Base-by-base conservation (phyloP, 2,797 vertebrate genomes). In the Notamacropus eugenii region DNA sequence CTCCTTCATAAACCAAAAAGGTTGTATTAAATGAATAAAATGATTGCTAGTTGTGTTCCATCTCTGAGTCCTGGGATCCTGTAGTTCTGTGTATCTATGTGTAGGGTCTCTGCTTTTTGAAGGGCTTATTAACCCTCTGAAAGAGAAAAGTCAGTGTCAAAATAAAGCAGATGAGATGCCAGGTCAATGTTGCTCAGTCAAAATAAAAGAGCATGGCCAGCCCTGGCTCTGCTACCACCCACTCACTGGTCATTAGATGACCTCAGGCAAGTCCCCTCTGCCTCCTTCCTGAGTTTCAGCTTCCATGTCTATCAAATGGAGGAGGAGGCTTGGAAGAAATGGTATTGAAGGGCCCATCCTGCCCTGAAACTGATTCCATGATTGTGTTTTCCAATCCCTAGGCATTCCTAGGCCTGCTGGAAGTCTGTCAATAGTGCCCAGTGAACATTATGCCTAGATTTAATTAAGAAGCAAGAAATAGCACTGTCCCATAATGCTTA, bases 401-500 rank as follows among this genome's bases (percentile, higher is more conserved):
- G 31, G 54, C 90, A 54, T 90, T 90, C 67, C 67, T 14, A 12
- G 90, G 90, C 90, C 90, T 54, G 90, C 46, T 90, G 90, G 14
- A 54, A 90, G 90, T 92, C 40, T 67, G 22, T 91, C 96, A 96
- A 50, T 95, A 96, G n/a, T 29, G 55, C 58, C 95, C 95, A 29
- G 93, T 93, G 40, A 55, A 90, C 93, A 0, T 93, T 95, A 67
- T 93, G 74, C 28, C 96, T 94, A 82, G 22, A 31, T 95, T 95
- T 90, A 92, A 54, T 31, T 59, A 93, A 95, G 96, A 92, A 98
- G 52, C 94, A 96, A 98, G 97, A 96, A 97, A 91, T 57, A 54
- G 95, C 92, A 90, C 95, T 97, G 96, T 96, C 54, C 93, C 95
- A 29, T n/a, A 97, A 96, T 40, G 91, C 97, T 97, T 96, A 95